Conservation (phyloP, 1,140 invertebrate species). For the Mesaphorura yosii region DNA sequence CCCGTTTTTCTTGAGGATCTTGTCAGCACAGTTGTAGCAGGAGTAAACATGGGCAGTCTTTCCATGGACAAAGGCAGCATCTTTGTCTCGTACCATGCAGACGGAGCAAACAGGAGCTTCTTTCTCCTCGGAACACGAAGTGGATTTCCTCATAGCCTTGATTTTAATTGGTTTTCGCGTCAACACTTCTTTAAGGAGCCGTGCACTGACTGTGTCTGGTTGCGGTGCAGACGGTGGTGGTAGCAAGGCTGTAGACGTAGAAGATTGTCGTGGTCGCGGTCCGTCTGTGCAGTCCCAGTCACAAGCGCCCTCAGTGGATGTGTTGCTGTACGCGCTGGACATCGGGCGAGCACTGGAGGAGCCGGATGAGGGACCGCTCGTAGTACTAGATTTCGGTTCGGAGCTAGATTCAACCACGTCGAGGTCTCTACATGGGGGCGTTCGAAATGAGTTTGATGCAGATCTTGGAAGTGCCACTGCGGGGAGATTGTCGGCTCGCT, state of each 20-base stretch:
- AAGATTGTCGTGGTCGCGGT: too few relatives aligned
- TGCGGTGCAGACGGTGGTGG: too few relatives aligned
- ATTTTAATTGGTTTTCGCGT: too few relatives aligned
- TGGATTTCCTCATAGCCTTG: background rate
- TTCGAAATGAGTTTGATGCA: background rate
- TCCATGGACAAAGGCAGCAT: slow-evolving; percentile 27
- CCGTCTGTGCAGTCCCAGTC: background rate
- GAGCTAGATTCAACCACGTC: background rate
- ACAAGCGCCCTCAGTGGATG: background rate
- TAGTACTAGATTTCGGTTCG: background rate
- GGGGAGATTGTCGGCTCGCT: background rate
- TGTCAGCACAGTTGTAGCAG: slow-evolving; percentile 22
- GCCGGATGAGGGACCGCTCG: too few relatives aligned
- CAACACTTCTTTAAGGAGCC: too few relatives aligned
- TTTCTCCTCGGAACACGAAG: background rate
- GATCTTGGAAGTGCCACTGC: background rate
- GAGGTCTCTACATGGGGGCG: background rate
- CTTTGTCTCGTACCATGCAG: slow-evolving; percentile 20
- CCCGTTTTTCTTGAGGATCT: slow-evolving; percentile 23
- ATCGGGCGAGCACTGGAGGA: too few relatives aligned
- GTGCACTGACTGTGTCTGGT: too few relatives aligned
- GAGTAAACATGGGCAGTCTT: slow-evolving; percentile 23
- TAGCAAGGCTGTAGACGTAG: too few relatives aligned
- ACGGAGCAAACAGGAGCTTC: slow-evolving; percentile 13
- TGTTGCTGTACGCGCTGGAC: too few relatives aligned